Conservation (phyloP, 2,113 vertebrate species). For the Thunnus maccoyii region DNA sequence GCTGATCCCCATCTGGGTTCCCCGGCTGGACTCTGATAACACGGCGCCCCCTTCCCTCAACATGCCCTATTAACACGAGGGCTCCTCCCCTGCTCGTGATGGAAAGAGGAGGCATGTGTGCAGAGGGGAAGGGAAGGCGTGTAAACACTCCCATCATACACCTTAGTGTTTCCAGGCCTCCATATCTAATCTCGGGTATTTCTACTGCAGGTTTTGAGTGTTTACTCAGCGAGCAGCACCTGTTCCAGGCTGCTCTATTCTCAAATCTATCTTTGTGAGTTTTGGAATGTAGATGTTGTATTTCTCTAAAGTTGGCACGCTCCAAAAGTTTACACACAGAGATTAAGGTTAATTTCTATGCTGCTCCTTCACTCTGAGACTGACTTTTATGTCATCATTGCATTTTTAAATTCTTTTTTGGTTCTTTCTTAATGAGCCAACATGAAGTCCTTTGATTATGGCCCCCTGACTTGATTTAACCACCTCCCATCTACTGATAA, state of each 20-base stretch:
- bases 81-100: constrained; percentile 41
- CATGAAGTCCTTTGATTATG: background rate
- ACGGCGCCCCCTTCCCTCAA: constrained; percentile 39
- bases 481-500: background rate
- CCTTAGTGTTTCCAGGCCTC: constrained; percentile 13
- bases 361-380: background rate
- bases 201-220: constrained; percentile 36
- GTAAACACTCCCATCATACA: constrained; percentile 32
- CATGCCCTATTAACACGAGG: constrained; percentile 50
- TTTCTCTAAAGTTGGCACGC: constrained; percentile 16
- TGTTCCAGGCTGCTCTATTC: constrained; percentile 48
- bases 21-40: constrained; percentile 84
- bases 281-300: background rate
- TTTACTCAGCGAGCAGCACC: constrained; percentile 62
- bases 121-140: constrained; percentile 9
- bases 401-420: background rate
- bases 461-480: background rate
- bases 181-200: constrained; percentile 71
- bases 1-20: constrained; percentile 79
- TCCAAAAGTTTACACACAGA: constrained; percentile 36
- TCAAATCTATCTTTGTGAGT: constrained; percentile 32
- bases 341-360: background rate
- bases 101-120: constrained; percentile 5
- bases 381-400: background rate
- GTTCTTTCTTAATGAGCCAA: background rate